phyloP scores from a whole-genome alignment of 2,888 invertebrate genomes.

The Spilarctia lutea region DNA sequence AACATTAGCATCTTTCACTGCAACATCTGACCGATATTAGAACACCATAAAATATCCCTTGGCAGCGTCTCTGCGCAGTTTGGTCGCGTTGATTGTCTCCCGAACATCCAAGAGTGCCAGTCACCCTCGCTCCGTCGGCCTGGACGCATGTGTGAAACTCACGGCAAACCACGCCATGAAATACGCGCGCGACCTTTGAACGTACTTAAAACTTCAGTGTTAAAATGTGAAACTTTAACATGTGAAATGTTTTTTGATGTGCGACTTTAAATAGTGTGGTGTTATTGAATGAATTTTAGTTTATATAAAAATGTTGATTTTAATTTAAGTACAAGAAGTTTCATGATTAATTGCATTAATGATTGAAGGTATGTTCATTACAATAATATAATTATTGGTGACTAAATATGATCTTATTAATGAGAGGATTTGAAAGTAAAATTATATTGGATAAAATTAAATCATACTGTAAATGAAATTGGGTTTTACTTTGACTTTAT shows the following conservation, averaged over 20 bases:
- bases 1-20: constrained; percentile 19
- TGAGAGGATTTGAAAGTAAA: constrained; percentile 8
- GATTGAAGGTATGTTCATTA: constrained; percentile 37
- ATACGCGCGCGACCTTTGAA: constrained; percentile 43
- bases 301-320: constrained; percentile 30
- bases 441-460: constrained; percentile 18
- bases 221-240: constrained; percentile 52
- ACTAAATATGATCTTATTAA: background rate
- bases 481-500: constrained; percentile 21
- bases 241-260: constrained; percentile 44
- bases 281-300: constrained; percentile 28
- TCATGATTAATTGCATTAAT: constrained; percentile 26
- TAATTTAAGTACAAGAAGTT: constrained; percentile 36
- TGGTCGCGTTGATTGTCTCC: constrained; percentile 56
- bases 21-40: constrained; percentile 48
- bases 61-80: constrained; percentile 63
- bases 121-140: constrained; percentile 58
- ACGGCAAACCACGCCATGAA: constrained; percentile 21
- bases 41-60: constrained; percentile 51
- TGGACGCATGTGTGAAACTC: constrained; percentile 37
- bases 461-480: constrained; percentile 12
- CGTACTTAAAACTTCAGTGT: constrained; percentile 50
- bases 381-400: background rate
- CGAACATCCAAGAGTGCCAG: constrained; percentile 59
- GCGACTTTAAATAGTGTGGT: constrained; percentile 38